These are phyloP conservation scores for Sisyra terminalis DNA, from an alignment of 2,888 invertebrate genomes.

Conservation along the genomic window DNA sequence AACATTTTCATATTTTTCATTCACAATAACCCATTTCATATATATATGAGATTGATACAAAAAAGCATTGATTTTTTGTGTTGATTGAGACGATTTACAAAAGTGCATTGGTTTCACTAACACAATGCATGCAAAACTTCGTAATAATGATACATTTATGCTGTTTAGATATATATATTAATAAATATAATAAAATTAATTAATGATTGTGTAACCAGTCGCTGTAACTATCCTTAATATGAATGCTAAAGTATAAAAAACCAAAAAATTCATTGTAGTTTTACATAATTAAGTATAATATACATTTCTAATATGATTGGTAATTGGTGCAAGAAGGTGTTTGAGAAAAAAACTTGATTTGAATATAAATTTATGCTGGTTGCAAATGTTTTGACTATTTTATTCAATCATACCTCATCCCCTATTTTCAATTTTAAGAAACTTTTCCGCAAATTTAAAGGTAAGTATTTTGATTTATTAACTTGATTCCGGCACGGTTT, in stretches of 20 bases:
- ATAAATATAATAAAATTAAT: background rate
- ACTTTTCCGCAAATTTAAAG: no score
- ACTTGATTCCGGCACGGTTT: no score
- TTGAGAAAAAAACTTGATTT: background rate
- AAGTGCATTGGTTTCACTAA: no score
- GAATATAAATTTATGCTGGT: constrained; percentile 4
- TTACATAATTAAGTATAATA: no score
- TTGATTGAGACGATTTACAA: no score
- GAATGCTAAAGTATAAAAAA: background rate
- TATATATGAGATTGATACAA: background rate
- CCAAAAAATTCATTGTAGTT: constrained; percentile 1
- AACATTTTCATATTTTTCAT: constrained; percentile 2
- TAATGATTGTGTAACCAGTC: constrained; percentile 5
- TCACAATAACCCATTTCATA: background rate
- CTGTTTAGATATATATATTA: constrained; percentile 4
- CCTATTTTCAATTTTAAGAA: no score
- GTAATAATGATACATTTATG: constrained; percentile 1
- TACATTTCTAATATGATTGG: constrained; percentile 1
- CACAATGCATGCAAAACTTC: constrained; percentile 6
- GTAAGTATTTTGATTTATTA: no score
- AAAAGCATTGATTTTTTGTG: no score
- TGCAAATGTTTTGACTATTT: background rate
- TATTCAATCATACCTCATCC: constrained; percentile 2
- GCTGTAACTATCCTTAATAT: constrained; percentile 3
- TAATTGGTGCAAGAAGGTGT: constrained; percentile 6